Percentiles rank a stretch among this genome's conserved stretches.
phyloP scores from a whole-genome alignment of 92 coral and sea anemone genomes.

The Scolanthus callimorphus region DNA sequence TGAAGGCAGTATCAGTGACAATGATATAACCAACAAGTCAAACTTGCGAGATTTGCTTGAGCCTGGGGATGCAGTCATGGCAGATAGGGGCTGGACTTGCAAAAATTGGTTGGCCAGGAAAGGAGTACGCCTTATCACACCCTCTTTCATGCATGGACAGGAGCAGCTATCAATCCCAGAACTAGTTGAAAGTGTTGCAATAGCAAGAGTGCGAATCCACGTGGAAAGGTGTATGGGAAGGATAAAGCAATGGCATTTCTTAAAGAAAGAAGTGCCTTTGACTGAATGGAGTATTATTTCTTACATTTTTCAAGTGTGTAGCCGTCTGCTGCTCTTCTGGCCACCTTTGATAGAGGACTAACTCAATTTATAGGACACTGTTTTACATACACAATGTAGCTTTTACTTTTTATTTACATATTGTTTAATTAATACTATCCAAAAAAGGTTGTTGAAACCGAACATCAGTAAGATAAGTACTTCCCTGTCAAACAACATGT shows the following conservation, averaged over 20 bases:
- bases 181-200: conserved; percentile 35
- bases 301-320: conserved; percentile 43
- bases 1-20: conserved; percentile 66
- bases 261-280: conserved; percentile 33
- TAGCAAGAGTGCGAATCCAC: conserved; percentile 58
- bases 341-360: conserved; percentile 29
- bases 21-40: conserved; percentile 46
- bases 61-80: conserved; percentile 61
- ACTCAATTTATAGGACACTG: too few relatives aligned
- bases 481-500: too few relatives aligned
- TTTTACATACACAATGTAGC: too few relatives aligned
- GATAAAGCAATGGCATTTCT: conserved; percentile 41
- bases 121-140: conserved; percentile 45
- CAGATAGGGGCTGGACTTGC: conserved; percentile 42
- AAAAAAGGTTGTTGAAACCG: too few relatives aligned
- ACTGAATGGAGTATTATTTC: conserved; percentile 45
- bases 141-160: conserved; percentile 44
- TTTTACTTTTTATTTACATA: too few relatives aligned
- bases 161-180: conserved; percentile 42
- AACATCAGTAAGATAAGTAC: too few relatives aligned
- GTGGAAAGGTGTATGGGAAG: too few relatives aligned
- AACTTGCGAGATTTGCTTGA: conserved; percentile 46
- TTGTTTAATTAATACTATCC: too few relatives aligned
- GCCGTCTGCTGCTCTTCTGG: conserved; percentile 34
- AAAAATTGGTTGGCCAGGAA: conserved; percentile 19